phyloP scores from a whole-genome alignment of 2,797 vertebrate species.

The Peromyscus melanophrys region DNA sequence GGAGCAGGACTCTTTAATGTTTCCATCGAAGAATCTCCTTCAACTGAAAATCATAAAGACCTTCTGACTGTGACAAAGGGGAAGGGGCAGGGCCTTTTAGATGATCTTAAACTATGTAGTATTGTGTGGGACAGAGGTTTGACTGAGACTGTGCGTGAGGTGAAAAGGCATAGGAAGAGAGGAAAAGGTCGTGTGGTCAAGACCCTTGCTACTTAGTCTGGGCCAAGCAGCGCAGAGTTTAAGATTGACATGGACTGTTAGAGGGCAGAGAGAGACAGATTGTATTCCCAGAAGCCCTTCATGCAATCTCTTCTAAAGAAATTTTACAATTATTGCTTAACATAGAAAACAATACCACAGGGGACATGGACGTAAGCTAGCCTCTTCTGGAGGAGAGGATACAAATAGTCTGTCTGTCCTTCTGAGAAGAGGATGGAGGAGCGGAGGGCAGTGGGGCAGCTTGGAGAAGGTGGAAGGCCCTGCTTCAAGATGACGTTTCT shows the following conservation, averaged over 20 bases:
- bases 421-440: too few species aligned
- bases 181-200: neutral
- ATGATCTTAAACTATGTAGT: neutral
- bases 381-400: neutral
- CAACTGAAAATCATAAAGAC: neutral
- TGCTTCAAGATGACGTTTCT: neutral
- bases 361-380: fast-evolving
- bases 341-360: neutral
- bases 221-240: fast-evolving
- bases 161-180: neutral
- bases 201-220: neutral
- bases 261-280: neutral
- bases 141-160: neutral
- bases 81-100: neutral
- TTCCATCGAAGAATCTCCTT: neutral
- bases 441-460: neutral
- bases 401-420: neutral
- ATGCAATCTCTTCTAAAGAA: neutral
- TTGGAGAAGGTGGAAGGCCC: neutral
- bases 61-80: neutral
- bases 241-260: fast-evolving
- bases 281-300: neutral
- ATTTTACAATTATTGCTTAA: neutral
- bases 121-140: neutral
- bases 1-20: neutral